A percentile compares a stretch with the other conserved stretches of the same genome.
phyloP scores from a whole-genome alignment of 2,113 vertebrate species.

The Elephas maximus region DNA sequence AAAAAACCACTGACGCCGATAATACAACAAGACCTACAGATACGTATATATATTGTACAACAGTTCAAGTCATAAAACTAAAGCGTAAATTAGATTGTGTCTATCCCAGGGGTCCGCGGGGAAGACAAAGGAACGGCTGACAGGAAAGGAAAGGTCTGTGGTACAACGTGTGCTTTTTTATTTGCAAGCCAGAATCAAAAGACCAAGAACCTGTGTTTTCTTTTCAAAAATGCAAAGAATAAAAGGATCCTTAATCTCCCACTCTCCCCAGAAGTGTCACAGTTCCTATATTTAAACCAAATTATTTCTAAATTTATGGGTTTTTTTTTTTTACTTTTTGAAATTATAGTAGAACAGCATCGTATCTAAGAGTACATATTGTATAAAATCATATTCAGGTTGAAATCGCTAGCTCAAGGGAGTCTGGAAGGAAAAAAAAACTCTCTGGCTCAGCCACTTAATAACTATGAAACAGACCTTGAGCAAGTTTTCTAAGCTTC shows the following conservation, averaged over 20 bases:
- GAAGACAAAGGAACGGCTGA: constrained; percentile 41
- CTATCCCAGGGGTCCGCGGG: not conserved
- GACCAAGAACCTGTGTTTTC: constrained; percentile 35
- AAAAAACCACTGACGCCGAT: constrained; percentile 26
- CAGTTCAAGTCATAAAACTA: constrained; percentile 67
- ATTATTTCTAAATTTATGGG: constrained; percentile 39
- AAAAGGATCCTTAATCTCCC: constrained; percentile 34
- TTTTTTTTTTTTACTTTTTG: constrained; percentile 3
- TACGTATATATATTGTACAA: constrained; percentile 35
- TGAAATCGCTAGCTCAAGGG: constrained; percentile 37
- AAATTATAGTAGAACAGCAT: not conserved
- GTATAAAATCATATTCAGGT: not conserved
- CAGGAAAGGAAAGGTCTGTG: not conserved
- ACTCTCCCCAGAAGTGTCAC: constrained; percentile 23
- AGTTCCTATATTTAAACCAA: constrained; percentile 42
- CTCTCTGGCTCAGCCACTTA: constrained; percentile 44
- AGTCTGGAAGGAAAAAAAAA: not conserved
- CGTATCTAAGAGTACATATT: not conserved
- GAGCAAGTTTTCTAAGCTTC: constrained; percentile 10
- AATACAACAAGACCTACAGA: constrained; percentile 67
- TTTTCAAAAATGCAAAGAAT: constrained; percentile 43
- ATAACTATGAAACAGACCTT: constrained; percentile 21
- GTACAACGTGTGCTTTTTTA: not conserved
- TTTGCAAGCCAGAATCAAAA: constrained; percentile 47
- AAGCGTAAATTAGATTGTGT: constrained; percentile 61